phyloP scores from a whole-genome alignment of 2,888 invertebrate genomes.

The Eupithecia exiguata region DNA sequence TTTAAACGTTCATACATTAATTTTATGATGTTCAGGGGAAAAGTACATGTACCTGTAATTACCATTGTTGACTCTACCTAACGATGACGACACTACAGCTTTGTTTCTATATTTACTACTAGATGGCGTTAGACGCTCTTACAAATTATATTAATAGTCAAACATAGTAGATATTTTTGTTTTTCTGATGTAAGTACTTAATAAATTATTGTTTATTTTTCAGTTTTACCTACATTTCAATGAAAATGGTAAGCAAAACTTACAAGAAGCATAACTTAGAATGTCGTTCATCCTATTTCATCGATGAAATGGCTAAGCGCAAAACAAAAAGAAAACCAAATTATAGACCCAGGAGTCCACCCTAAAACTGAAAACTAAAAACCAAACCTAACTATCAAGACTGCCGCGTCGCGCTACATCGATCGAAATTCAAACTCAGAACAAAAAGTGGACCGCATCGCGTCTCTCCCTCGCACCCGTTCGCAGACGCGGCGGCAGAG shows the following conservation, averaged over 20 bases:
- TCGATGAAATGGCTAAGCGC: neutral
- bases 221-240: neutral
- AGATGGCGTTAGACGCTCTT: neutral
- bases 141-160: neutral
- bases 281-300: neutral
- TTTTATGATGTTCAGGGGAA: too few species aligned
- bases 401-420: slow-evolving; percentile 62
- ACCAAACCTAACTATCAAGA: slow-evolving; percentile 65
- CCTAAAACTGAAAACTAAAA: slow-evolving; percentile 23
- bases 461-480: slow-evolving; percentile 55
- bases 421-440: slow-evolving; percentile 79
- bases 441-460: slow-evolving; percentile 75
- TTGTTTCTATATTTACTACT: neutral
- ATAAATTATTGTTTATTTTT: neutral
- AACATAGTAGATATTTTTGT: neutral
- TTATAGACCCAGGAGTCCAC: slow-evolving; percentile 1
- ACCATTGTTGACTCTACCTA: neutral
- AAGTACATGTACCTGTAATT: too few species aligned
- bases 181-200: too few species aligned
- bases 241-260: neutral
- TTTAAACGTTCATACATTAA: neutral
- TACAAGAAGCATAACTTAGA: neutral
- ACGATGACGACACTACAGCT: neutral
- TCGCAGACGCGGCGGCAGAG: slow-evolving; percentile 47
- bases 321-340: slow-evolving; percentile 2